Evolutionary conservation across 2,113 vertebrate species (phyloP), one percentile per base, ranked within the genome.

Genomic region (Copsychus sechellarum): DNA sequence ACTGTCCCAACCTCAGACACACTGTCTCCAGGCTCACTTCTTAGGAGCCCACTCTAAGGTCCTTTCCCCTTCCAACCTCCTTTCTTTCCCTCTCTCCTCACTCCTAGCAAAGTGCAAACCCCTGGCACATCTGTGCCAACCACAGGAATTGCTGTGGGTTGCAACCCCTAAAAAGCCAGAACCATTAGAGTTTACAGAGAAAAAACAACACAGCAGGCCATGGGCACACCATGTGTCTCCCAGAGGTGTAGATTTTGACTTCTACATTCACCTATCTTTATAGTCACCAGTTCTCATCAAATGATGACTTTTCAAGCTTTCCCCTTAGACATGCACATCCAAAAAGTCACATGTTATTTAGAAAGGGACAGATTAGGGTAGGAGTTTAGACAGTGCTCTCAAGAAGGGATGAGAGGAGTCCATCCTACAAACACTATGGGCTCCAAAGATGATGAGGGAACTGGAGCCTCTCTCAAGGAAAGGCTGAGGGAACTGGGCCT

Each of bases 51-150:
- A 26, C 3, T 14, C 14, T 50, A 33, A 57, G 9, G 7, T 14
- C 22, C 23, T 51, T 66, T 11, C 16, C 15, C 45, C 23, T 51
- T 45, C 23, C 23, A n/a, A 33, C 2, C 23, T 58, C 14, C 36
- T n/a, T n/a, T 21, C 28, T 53, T 43, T 4, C 14, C 36, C 12
- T 8, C 18, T 23, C 16, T n/a, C 25, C 20, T 33, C 19, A 2
- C 33, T 34, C 17, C 9, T 9, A 8, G 14, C 5, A 1, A 19
- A n/a, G 11, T 3, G 0, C 24, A 36, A 70, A 69, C 8, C 10
- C 17, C 11, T 5, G 4, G 2, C 2, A 0, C 8, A 20, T n/a
- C 34, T 22, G 4, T n/a, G 25, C 18, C 29, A 2, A 1, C 17
- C 5, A 1, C 2, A 4, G 28, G 15, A 12, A 8, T 57, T 24